A percentile compares a stretch with the other conserved stretches of the same genome.
These are phyloP conservation scores for Dexiosoma caninum DNA, from an alignment of 2,888 invertebrate genomes.

Conservation along the genomic window DNA sequence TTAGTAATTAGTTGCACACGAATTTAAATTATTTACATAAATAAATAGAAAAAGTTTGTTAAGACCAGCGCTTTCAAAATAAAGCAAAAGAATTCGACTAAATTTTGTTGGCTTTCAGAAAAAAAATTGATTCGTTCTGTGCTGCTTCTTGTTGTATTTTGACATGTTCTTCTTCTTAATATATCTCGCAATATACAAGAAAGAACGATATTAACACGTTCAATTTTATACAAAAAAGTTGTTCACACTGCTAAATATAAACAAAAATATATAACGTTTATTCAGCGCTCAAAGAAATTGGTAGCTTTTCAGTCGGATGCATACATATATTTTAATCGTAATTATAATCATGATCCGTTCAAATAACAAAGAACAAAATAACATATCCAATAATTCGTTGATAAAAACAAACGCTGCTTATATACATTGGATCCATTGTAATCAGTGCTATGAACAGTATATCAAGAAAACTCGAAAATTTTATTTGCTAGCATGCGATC, in stretches of 20 bases:
- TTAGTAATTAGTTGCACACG: conserved; percentile 1
- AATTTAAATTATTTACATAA: neutral
- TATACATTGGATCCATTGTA: conserved; percentile 73
- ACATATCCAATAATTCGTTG: neutral
- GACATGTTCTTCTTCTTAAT: conserved; percentile 1
- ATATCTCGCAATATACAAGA: neutral
- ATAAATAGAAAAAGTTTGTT: neutral
- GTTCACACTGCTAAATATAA: neutral
- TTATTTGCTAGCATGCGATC: conserved; percentile 71
- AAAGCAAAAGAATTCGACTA: neutral
- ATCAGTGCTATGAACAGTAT: conserved; percentile 69
- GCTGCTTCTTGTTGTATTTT: conserved; percentile 42
- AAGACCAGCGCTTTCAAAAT: neutral
- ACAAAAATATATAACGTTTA: neutral
- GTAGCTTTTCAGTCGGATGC: too few relatives aligned
- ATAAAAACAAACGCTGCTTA: neutral
- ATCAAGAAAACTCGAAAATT: conserved; percentile 62
- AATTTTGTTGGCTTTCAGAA: conserved; percentile 19
- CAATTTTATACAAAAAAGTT: neutral
- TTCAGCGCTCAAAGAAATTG: too few relatives aligned
- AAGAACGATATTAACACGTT: neutral
- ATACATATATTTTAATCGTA: too few relatives aligned
- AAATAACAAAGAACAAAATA: neutral
- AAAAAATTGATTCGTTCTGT: conserved; percentile 57
- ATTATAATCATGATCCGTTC: neutral